Percentiles rank a stretch among this genome's conserved stretches.
Conservation (phyloP, 1,140 invertebrate species). For the Musca domestica region DNA sequence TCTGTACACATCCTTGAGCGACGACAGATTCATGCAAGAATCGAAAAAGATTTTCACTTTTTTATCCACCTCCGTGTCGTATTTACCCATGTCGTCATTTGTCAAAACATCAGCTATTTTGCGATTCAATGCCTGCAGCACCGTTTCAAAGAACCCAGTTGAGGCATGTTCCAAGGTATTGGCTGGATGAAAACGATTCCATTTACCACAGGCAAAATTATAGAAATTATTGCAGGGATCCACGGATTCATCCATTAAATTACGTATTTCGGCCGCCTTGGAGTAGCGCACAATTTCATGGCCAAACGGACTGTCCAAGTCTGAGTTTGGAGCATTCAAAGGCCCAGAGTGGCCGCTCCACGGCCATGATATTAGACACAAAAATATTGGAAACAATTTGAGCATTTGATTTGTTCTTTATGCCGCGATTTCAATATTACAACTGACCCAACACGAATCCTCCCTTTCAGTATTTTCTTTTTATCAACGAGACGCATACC, state of each 20-base stretch:
- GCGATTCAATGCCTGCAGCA: conserved; percentile 31
- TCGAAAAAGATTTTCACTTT: conserved; percentile 37
- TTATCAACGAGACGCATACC: no score
- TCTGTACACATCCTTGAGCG: conserved; percentile 22
- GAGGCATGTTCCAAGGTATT: conserved; percentile 5
- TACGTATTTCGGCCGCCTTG: conserved; percentile 37
- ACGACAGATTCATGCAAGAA: conserved; percentile 26
- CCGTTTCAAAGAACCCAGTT: conserved; percentile 37
- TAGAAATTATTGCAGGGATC: conserved; percentile 66
- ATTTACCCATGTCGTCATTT: background rate
- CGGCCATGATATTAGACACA: no score
- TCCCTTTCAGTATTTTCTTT: no score
- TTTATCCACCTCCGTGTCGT: conserved; percentile 30
- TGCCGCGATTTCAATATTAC: no score
- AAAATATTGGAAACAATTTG: no score
- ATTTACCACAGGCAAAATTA: conserved; percentile 65
- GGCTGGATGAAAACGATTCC: conserved; percentile 52
- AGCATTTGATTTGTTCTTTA: no score
- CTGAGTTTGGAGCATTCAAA: background rate
- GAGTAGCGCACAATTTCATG: conserved; percentile 32
- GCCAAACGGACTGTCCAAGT: conserved; percentile 34
- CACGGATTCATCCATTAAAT: conserved; percentile 54
- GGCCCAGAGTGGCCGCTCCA: no score
- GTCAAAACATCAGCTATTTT: conserved; percentile 31
- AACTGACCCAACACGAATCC: no score